phyloP scores from a whole-genome alignment of 2,797 vertebrate species.

The Myotis pilosus region DNA sequence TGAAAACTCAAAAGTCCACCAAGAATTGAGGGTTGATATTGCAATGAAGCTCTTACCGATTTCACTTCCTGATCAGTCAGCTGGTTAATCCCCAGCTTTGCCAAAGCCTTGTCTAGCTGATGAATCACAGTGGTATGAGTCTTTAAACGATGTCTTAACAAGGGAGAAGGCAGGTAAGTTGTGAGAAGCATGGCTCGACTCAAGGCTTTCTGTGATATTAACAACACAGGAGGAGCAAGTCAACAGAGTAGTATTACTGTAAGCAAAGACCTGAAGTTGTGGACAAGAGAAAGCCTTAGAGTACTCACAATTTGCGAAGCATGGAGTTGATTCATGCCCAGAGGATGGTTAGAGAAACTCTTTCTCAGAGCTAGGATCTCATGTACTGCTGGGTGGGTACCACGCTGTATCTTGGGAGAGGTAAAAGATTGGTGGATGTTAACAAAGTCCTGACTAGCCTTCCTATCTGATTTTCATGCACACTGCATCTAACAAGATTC shows the following conservation, averaged over 20 bases:
- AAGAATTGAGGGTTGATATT: neutral
- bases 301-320: slow-evolving; percentile 88
- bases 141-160: slow-evolving; percentile 87
- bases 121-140: slow-evolving; percentile 88
- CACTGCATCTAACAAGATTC: neutral
- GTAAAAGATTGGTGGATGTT: neutral
- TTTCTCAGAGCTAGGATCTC: slow-evolving; percentile 87
- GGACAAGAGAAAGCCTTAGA: neutral
- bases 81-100: slow-evolving; percentile 86
- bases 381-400: slow-evolving; percentile 84
- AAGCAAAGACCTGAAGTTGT: neutral
- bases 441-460: neutral
- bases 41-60: slow-evolving; percentile 83
- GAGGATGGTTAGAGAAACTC: slow-evolving; percentile 87
- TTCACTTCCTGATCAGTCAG: slow-evolving; percentile 89
- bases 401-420: slow-evolving; percentile 85
- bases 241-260: neutral
- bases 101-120: slow-evolving; percentile 90
- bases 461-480: neutral
- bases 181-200: slow-evolving; percentile 92
- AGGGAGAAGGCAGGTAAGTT: slow-evolving; percentile 85
- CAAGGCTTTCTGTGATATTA: slow-evolving; percentile 85
- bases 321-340: slow-evolving; percentile 85
- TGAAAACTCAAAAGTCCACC: neutral
- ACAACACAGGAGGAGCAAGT: neutral